These are phyloP conservation scores for Poeciliopsis turneri DNA, from an alignment of 2,797 vertebrate species.

Conservation along the genomic window DNA sequence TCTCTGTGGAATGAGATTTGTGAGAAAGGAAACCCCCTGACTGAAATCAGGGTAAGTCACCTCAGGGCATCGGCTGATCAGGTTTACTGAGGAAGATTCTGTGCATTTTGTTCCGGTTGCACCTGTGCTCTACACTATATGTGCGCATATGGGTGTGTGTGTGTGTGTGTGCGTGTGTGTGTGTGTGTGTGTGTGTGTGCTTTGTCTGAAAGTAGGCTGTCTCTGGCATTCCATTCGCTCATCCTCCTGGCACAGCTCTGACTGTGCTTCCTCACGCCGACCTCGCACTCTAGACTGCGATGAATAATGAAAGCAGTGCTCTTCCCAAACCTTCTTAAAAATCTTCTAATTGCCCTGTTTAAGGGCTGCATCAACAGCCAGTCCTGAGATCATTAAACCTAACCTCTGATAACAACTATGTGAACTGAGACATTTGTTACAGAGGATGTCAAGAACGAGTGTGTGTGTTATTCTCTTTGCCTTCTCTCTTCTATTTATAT, in stretches of 20 bases:
- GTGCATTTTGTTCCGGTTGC: constrained; percentile 25
- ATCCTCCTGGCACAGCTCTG: constrained; percentile 62
- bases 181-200: constrained; percentile 28
- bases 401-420: constrained; percentile 50
- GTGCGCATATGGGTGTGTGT: constrained; percentile 22
- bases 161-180: constrained; percentile 22
- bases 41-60: constrained; percentile 47
- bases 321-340: constrained; percentile 64
- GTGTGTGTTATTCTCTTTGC: constrained; percentile 29
- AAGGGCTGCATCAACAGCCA: constrained; percentile 63
- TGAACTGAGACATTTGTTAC: constrained; percentile 52
- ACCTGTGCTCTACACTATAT: constrained; percentile 31
- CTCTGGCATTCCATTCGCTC: constrained; percentile 56
- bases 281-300: constrained; percentile 66
- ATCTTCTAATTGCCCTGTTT: constrained; percentile 70
- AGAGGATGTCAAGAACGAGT: constrained; percentile 2
- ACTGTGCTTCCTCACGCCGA: constrained; percentile 67
- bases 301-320: constrained; percentile 76
- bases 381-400: constrained; percentile 68
- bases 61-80: constrained; percentile 55
- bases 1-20: constrained; percentile 47
- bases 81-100: constrained; percentile 38
- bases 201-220: constrained; percentile 50
- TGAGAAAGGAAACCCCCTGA: constrained; percentile 55
- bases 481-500: constrained; percentile 6